Percentiles rank a stretch among this genome's conserved stretches.
Evolutionary conservation across 2,113 vertebrate genomes (phyloP).

Genomic region (Odontophorus gujanensis): DNA sequence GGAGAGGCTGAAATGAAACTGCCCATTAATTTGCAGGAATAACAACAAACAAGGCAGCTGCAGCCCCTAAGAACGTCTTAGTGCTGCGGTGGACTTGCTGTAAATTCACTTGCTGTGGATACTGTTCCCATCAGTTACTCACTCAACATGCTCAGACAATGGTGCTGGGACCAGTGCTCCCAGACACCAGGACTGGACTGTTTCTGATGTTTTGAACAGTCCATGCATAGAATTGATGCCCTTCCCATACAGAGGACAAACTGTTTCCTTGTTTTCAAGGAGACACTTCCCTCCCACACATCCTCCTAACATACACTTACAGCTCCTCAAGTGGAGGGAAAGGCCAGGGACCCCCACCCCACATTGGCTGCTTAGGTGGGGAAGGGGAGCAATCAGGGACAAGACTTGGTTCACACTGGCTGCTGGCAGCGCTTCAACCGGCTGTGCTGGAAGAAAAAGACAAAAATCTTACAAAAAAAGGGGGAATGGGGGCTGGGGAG

Average conservation of each 20-base stretch:
- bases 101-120: background rate
- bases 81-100: background rate
- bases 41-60: background rate
- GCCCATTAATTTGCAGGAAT: conserved; percentile 13
- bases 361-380: background rate
- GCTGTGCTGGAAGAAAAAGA: background rate
- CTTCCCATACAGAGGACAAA: background rate
- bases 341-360: background rate
- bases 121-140: background rate
- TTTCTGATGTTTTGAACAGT: background rate
- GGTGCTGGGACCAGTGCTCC: background rate
- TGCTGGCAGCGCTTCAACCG: conserved; percentile 6
- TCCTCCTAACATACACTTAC: background rate
- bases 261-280: background rate
- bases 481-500: background rate
- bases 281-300: conserved; percentile 9
- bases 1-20: background rate
- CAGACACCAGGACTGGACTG: background rate
- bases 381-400: background rate
- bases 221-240: background rate
- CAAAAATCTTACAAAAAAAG: background rate
- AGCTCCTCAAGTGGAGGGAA: background rate
- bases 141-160: background rate
- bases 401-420: background rate
- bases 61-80: background rate